Conservation (phyloP, 2,797 vertebrate genomes). For the Chaetophractus vellerosus region DNA sequence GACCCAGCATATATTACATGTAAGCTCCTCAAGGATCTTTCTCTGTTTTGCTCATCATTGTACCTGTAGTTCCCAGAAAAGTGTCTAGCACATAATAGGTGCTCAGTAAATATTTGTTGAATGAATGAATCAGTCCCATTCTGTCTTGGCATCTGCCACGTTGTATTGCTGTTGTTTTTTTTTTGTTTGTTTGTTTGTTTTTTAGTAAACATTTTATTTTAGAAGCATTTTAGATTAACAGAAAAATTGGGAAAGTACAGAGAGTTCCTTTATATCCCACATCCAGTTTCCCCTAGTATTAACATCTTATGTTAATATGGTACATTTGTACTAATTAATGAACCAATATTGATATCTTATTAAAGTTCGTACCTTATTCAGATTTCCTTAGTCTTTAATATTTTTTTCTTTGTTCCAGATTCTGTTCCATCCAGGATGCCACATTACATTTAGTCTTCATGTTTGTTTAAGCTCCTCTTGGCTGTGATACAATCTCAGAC, state of each 20-base stretch:
- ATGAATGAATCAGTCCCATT: background rate
- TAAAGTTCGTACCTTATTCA: background rate
- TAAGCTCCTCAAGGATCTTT: background rate
- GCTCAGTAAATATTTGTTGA: constrained; percentile 26
- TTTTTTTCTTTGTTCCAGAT: background rate
- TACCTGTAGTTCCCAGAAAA: background rate
- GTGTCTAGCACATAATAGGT: background rate
- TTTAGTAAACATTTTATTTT: background rate
- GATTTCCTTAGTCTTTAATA: constrained; percentile 23
- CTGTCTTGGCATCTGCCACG: background rate
- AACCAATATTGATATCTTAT: background rate
- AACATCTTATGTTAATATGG: background rate
- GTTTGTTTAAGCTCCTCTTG: background rate
- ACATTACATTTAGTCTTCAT: background rate
- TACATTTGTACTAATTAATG: background rate
- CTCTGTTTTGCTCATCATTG: background rate
- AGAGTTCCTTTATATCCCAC: background rate
- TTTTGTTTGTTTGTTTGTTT: too few species aligned
- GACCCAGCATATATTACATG: too few species aligned
- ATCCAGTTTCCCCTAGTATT: background rate
- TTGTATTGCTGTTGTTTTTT: background rate
- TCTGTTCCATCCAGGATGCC: background rate
- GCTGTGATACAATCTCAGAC: background rate
- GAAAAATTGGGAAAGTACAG: constrained; percentile 10
- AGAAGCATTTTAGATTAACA: constrained; percentile 1